Conservation (phyloP, 2,888 invertebrate genomes). For the Mesoligia furuncula region DNA sequence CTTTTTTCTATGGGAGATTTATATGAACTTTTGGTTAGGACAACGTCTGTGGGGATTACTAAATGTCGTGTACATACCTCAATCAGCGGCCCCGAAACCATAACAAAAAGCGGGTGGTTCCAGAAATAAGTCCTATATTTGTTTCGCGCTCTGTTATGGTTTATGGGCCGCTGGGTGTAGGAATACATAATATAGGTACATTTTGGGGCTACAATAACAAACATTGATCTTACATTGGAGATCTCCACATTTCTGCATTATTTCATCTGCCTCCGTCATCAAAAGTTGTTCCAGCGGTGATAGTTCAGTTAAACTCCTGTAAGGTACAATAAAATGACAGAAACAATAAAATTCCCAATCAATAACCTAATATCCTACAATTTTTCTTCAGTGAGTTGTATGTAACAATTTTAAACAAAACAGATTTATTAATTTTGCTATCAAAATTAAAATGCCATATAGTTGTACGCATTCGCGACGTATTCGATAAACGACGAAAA, state of each 20-base stretch:
- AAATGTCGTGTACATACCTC: neutral
- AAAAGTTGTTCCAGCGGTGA: conserved; percentile 80
- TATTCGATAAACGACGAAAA: too few species aligned
- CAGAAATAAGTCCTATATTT: neutral
- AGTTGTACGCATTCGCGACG: neutral
- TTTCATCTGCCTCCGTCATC: conserved; percentile 85
- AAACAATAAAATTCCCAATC: conserved; percentile 2
- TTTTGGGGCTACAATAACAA: neutral
- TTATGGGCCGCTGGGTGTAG: neutral
- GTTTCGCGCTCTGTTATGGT: neutral
- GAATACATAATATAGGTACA: neutral
- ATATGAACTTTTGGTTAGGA: neutral
- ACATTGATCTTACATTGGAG: conserved; percentile 74
- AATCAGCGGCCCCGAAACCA: neutral
- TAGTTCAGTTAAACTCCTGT: conserved; percentile 76
- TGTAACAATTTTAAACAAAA: neutral
- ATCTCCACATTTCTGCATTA: conserved; percentile 84
- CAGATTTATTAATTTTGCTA: neutral
- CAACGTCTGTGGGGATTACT: neutral
- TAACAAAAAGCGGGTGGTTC: conserved; percentile 1
- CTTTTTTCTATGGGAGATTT: neutral
- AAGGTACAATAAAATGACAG: conserved; percentile 3
- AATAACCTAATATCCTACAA: neutral
- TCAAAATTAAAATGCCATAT: neutral
- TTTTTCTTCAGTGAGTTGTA: neutral